Conservation (phyloP, 2,797 vertebrate genomes). For the Microctenopoma stevenorrisi region DNA sequence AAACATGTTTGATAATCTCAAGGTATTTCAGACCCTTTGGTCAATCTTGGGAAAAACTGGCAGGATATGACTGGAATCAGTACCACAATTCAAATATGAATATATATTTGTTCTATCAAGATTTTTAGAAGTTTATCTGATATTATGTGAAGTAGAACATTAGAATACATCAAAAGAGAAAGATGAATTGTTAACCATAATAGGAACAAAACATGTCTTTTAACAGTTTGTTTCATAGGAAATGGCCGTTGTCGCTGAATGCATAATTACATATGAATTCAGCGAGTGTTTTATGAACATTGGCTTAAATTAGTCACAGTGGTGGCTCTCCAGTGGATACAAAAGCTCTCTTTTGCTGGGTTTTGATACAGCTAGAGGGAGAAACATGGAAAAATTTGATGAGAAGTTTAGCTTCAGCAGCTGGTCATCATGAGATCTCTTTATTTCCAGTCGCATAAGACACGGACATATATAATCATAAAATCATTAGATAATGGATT, state of each 20-base stretch:
- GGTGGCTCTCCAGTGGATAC: conserved; percentile 59
- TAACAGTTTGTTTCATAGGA: conserved; percentile 29
- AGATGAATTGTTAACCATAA: not conserved
- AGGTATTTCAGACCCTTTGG: conserved; percentile 24
- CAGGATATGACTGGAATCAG: conserved; percentile 14
- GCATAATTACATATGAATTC: conserved; percentile 38
- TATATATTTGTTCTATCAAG: no score
- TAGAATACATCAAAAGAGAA: not conserved
- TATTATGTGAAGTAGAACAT: no score
- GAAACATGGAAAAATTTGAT: conserved; percentile 64
- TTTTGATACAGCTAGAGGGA: conserved; percentile 43
- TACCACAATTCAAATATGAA: not conserved
- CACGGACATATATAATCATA: conserved; percentile 57
- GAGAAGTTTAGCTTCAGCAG: conserved; percentile 61
- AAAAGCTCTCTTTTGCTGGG: conserved; percentile 52
- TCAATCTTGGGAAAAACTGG: conserved; percentile 23
- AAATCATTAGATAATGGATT: conserved; percentile 49
- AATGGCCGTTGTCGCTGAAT: conserved; percentile 16
- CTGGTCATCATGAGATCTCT: conserved; percentile 58
- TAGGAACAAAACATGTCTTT: conserved; percentile 30
- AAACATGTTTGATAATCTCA: conserved; percentile 10
- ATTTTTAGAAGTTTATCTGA: no score
- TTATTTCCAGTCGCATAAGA: conserved; percentile 40
- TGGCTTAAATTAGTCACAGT: conserved; percentile 68
- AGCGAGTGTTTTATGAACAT: conserved; percentile 53